Evolutionary conservation across 2,797 vertebrate species (phyloP), one percentile per base, ranked within the genome.

Genomic region (Ctenopoma multispine): DNA sequence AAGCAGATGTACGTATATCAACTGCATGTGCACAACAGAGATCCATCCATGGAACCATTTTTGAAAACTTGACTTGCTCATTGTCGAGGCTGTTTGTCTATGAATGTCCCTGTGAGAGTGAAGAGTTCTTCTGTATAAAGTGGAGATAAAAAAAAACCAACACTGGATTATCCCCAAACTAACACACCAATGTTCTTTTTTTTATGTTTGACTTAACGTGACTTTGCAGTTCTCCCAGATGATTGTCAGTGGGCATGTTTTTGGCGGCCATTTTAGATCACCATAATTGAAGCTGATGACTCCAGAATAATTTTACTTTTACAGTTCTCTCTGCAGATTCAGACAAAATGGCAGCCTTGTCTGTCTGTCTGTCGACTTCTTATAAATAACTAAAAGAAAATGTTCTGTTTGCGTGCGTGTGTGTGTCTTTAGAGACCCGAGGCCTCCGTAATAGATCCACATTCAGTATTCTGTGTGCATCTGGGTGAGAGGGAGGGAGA

Each of bases 381-480:
- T 88, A 83, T 91, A 82, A 90, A 91, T 85, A 89, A 87, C 75
- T 77, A 77, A 88, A 74, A 79, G 63, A 65, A 72, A 75, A 55
- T 71, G 75, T 85, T 85, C 44, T 86, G 82, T 86, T 80, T 85
- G 69, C 36, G 70, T 86, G 83, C 17, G 40, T 41, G 57, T 48
- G 57, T 48, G 66, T 73, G 82, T 89, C 86, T 89, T 77, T 36
- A 34, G 89, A 89, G 87, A 90, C 85, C 38, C 63, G 10, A 73
- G 82, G 87, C 83, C 83, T 85, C 73, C 21, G 85, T 90, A 88
- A 88, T 66, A 71, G 64, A 89, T 84, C 63, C 61, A 65, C 85
- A 81, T 87, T 92, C 86, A 49, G 92, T 89, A 92, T 93, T 90
- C 88, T 68, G 74, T 72, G 60, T 83, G 84, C 90, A 90, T 92